Conservation (phyloP, 2,797 vertebrate species). For the Gorsachius magnificus region DNA sequence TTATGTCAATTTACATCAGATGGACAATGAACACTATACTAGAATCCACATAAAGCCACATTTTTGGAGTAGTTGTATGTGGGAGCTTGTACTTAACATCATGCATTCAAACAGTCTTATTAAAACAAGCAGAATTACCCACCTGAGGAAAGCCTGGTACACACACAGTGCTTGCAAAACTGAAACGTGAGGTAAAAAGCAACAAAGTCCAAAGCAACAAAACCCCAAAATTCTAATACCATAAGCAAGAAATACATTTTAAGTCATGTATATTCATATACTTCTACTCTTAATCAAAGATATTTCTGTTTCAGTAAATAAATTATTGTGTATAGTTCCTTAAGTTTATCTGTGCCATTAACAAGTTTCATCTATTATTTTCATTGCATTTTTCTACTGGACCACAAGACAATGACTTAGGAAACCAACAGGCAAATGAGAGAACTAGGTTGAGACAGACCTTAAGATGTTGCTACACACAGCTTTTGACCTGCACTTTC, state of each 20-base stretch:
- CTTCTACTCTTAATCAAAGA: neutral
- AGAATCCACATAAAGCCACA: neutral
- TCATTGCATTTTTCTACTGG: neutral
- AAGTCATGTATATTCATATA: neutral
- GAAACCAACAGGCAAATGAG: neutral
- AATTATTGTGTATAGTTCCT: neutral
- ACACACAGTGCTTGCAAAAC: neutral
- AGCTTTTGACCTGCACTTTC: neutral
- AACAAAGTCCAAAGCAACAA: neutral
- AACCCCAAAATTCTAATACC: neutral
- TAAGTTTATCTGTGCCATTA: neutral
- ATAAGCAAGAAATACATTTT: neutral
- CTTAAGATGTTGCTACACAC: neutral
- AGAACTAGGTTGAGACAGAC: neutral
- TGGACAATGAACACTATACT: neutral
- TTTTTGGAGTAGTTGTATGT: neutral
- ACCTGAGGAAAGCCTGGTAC: neutral
- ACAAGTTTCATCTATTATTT: neutral
- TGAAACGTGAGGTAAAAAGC: neutral
- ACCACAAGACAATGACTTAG: neutral
- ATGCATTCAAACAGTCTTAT: neutral
- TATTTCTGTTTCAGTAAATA: neutral
- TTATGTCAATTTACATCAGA: neutral
- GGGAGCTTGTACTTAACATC: neutral
- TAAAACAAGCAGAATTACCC: neutral